These are phyloP conservation scores for Todiramphus saurophagus DNA, from an alignment of 2,113 vertebrate genomes.

Conservation along the genomic window DNA sequence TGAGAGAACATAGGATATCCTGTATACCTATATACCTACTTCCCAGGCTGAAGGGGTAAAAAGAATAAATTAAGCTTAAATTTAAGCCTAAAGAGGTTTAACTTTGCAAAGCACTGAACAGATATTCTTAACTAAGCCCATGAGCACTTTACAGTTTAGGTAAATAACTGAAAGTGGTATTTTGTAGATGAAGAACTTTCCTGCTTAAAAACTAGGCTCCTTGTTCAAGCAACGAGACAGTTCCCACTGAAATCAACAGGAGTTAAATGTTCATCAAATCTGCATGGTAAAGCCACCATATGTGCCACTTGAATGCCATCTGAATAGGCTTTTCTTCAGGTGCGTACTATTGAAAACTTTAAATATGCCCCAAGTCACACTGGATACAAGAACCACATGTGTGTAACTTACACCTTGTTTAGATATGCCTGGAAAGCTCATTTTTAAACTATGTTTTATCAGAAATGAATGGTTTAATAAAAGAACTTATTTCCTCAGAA, in stretches of 20 bases:
- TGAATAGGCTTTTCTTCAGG: not conserved
- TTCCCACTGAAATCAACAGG: not conserved
- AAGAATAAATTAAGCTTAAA: not conserved
- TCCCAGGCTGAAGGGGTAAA: not conserved
- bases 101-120: not conserved
- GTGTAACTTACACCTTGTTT: not conserved
- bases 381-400: not conserved
- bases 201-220: not conserved
- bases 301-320: not conserved
- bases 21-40: not conserved
- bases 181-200: not conserved
- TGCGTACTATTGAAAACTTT: not conserved
- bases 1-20: not conserved
- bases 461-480: not conserved
- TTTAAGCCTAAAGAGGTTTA: not conserved
- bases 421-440: not conserved
- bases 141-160: not conserved
- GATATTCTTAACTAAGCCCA: not conserved
- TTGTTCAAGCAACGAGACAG: not conserved
- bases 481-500: not conserved
- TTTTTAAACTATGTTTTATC: not conserved
- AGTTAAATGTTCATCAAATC: not conserved
- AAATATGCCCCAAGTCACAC: not conserved
- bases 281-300: not conserved
- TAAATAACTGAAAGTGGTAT: not conserved